Percentiles rank a stretch among this genome's conserved stretches.
Conservation (phyloP, 2,888 invertebrate species). For the Apoderus coryli region DNA sequence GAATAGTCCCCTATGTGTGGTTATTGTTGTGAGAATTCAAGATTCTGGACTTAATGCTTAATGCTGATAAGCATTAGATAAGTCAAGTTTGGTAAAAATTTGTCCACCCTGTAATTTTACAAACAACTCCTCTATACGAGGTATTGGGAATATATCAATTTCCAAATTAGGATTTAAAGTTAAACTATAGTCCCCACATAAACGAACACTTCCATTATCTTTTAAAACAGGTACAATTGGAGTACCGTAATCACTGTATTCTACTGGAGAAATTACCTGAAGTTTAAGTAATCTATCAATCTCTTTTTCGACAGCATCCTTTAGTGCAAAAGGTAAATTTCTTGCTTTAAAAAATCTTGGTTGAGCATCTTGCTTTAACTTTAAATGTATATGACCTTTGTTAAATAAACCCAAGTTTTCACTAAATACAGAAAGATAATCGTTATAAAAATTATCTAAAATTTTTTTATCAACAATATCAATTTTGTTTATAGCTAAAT, state of each 20-base stretch:
- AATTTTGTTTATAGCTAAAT: too few relatives aligned
- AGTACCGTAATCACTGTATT: too few relatives aligned
- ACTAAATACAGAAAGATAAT: not conserved
- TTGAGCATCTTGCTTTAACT: not conserved
- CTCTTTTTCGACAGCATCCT: not conserved
- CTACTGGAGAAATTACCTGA: too few relatives aligned
- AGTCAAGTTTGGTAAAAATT: not conserved
- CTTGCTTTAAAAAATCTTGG: not conserved
- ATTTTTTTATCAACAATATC: too few relatives aligned
- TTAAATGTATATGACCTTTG: not conserved
- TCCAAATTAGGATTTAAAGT: too few relatives aligned
- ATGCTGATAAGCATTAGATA: too few relatives aligned
- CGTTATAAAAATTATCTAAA: too few relatives aligned
- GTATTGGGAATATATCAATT: not conserved
- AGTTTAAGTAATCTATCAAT: not conserved
- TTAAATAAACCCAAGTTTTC: not conserved
- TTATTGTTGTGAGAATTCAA: not conserved
- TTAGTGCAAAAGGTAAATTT: not conserved
- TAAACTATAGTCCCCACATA: too few relatives aligned
- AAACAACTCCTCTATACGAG: slow-evolving; percentile 1
- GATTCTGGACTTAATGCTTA: too few relatives aligned
- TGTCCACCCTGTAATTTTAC: slow-evolving; percentile 1
- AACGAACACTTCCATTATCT: too few relatives aligned
- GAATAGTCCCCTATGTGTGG: slow-evolving; percentile 1
- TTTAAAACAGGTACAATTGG: too few relatives aligned